A percentile compares a stretch with the other conserved stretches of the same genome.
Conservation (phyloP, 2,797 vertebrate species). For the Simalia tracyae region DNA sequence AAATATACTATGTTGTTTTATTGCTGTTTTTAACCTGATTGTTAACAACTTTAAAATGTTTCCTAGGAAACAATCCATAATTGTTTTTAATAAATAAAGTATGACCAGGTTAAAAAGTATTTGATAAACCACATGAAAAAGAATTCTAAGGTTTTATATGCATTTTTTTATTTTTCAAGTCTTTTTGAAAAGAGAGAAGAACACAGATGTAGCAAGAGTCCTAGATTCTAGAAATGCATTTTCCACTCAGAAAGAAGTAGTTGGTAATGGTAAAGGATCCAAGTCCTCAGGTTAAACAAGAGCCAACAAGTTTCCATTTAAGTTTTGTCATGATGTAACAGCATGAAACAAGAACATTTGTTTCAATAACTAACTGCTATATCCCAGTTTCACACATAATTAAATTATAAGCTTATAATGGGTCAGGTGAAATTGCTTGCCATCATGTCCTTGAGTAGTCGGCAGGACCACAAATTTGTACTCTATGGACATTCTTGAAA, state of each 20-base stretch:
- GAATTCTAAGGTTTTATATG: neutral
- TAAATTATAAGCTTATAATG: neutral
- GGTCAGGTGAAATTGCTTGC: neutral
- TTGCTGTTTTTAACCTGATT: neutral
- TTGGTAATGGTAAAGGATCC: neutral
- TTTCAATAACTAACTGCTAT: neutral
- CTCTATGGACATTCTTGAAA: conserved; percentile 15
- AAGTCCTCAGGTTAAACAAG: neutral
- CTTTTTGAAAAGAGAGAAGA: neutral
- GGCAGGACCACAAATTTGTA: neutral
- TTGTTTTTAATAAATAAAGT: neutral
- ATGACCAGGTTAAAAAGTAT: neutral
- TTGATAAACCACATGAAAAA: neutral
- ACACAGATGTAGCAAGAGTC: neutral
- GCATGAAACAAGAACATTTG: neutral
- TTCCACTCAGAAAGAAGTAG: neutral
- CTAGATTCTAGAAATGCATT: neutral
- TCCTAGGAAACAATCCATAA: neutral
- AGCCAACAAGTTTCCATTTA: neutral
- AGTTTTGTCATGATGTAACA: neutral
- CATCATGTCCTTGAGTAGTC: neutral
- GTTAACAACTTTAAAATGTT: neutral
- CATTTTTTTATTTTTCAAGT: neutral
- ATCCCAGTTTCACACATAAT: neutral
- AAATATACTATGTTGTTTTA: neutral